A percentile compares a stretch with the other conserved stretches of the same genome.
Conservation (phyloP, 2,888 invertebrate species). For the Gari tellinella region DNA sequence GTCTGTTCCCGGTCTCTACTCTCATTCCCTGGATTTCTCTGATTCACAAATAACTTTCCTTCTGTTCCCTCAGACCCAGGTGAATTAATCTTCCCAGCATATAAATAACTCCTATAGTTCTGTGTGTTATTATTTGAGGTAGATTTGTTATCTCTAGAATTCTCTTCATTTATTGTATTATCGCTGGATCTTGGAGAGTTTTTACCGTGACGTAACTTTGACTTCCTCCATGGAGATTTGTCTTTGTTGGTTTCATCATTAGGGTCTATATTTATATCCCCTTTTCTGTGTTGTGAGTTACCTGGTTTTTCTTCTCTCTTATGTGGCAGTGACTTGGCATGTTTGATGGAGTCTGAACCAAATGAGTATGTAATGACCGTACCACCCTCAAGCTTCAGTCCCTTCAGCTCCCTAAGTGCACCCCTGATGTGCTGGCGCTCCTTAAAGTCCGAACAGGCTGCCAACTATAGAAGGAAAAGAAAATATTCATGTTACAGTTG, state of each 20-base stretch:
- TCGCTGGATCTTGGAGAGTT: too few species aligned
- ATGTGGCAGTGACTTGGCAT: background rate
- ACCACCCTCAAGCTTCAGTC: slow-evolving; percentile 52
- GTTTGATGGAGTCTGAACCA: slow-evolving; percentile 14
- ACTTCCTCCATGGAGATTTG: too few species aligned
- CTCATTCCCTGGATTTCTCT: too few species aligned
- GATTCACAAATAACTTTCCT: too few species aligned
- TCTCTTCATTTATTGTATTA: too few species aligned
- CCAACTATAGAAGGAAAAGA: slow-evolving; percentile 43
- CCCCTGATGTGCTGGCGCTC: slow-evolving; percentile 53
- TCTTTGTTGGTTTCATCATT: background rate
- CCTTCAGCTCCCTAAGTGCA: slow-evolving; percentile 60
- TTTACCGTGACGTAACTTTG: too few species aligned
- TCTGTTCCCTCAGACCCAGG: background rate
- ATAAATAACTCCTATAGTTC: slow-evolving; percentile 37
- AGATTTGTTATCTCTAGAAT: too few species aligned
- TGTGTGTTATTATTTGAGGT: too few species aligned
- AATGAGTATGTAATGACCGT: slow-evolving; percentile 42
- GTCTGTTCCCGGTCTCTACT: too few species aligned
- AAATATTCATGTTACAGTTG: too few species aligned
- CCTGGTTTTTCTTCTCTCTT: background rate
- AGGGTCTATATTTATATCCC: background rate
- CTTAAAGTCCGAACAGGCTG: slow-evolving; percentile 55
- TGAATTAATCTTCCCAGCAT: slow-evolving; percentile 43
- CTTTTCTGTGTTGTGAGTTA: background rate